Conservation (phyloP, 1,140 invertebrate species). For the Thalassaphorura encarpata region DNA sequence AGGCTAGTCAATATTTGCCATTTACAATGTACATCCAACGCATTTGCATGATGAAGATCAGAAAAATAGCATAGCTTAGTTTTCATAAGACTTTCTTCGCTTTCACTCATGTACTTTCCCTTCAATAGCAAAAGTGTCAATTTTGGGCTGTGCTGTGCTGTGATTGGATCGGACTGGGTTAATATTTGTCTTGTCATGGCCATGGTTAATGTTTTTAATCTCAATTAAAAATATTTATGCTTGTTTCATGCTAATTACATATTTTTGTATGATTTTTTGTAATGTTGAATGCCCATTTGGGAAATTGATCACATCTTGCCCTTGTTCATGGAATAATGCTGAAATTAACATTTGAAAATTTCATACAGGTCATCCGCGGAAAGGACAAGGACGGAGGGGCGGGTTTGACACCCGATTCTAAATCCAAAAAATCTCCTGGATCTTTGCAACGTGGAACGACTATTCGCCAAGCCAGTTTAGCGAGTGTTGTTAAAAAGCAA, state of each 20-base stretch:
- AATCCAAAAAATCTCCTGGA: background rate
- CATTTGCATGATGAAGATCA: too few relatives aligned
- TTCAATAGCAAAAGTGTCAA: too few relatives aligned
- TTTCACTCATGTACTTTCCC: too few relatives aligned
- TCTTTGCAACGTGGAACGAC: background rate
- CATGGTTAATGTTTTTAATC: background rate
- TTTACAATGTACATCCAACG: too few relatives aligned
- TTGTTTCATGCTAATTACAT: background rate
- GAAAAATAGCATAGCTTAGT: too few relatives aligned
- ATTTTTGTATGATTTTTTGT: background rate
- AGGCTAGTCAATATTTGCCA: too few relatives aligned
- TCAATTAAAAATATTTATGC: background rate
- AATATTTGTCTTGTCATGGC: background rate
- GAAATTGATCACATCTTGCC: background rate
- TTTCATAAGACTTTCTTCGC: too few relatives aligned
- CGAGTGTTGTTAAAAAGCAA: conserved; percentile 2
- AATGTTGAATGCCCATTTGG: background rate
- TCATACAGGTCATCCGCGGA: background rate
- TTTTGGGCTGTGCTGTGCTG: too few relatives aligned
- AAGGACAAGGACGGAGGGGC: background rate
- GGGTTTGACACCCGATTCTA: background rate
- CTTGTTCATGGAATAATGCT: too few relatives aligned
- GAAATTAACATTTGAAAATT: background rate
- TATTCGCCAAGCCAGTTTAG: too few relatives aligned
- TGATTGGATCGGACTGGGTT: too few relatives aligned